A percentile compares a stretch with the other conserved stretches of the same genome.
Conservation (phyloP, 2,888 invertebrate genomes). For the Atherix ibis region DNA sequence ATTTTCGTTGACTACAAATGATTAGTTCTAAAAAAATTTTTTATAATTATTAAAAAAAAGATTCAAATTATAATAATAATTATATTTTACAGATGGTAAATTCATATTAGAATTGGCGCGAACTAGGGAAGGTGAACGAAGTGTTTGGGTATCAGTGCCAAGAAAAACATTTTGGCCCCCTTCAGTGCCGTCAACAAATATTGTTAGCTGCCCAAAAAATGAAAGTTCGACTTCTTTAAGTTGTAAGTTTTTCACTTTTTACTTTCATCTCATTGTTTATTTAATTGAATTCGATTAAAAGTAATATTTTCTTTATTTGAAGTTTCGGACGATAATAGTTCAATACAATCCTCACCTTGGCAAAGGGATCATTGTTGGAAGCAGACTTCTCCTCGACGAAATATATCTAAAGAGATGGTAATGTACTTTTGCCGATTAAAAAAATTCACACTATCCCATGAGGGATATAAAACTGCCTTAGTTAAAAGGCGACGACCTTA, state of each 20-base stretch:
- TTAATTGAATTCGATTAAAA: not conserved
- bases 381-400: conserved; percentile 58
- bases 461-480: conserved; percentile 17
- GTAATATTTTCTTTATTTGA: conserved; percentile 18
- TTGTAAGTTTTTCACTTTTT: conserved; percentile 37
- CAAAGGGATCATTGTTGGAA: conserved; percentile 84
- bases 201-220: conserved; percentile 39
- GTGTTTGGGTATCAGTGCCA: conserved; percentile 79
- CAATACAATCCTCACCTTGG: conserved; percentile 81
- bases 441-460: conserved; percentile 23
- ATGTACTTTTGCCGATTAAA: conserved; percentile 36
- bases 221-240: conserved; percentile 69
- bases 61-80: no score
- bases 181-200: conserved; percentile 42
- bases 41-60: no score
- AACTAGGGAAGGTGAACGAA: conserved; percentile 60
- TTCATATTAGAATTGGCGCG: conserved; percentile 73
- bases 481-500: conserved; percentile 51
- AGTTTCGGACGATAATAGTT: conserved; percentile 83
- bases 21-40: no score
- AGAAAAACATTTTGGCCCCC: conserved; percentile 78
- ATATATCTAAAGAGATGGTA: conserved; percentile 56
- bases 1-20: no score
- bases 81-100: conserved; percentile 58
- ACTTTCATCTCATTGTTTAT: conserved; percentile 3